Percentiles rank a stretch among this genome's conserved stretches.
phyloP scores from a whole-genome alignment of 2,888 invertebrate genomes.

The Macaria notata region DNA sequence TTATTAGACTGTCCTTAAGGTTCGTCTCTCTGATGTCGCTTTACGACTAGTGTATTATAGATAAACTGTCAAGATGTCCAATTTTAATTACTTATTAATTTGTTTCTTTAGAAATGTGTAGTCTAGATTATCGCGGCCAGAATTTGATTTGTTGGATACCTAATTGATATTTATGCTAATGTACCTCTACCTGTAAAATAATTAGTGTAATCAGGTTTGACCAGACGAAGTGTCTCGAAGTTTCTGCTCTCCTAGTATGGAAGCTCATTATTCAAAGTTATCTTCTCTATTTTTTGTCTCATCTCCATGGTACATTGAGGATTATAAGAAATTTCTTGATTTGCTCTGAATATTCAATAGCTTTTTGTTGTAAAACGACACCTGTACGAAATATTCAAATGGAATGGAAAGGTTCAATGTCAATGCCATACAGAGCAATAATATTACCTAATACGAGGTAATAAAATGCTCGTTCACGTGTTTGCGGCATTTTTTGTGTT shows the following conservation, averaged over 20 bases:
- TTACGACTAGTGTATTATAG: too few relatives aligned
- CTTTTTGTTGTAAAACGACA: conserved; percentile 1
- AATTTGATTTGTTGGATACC: too few relatives aligned
- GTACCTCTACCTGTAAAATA: too few relatives aligned
- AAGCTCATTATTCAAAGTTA: too few relatives aligned
- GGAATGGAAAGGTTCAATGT: conserved; percentile 12
- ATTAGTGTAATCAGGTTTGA: neutral
- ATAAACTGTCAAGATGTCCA: too few relatives aligned
- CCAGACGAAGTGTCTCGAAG: neutral
- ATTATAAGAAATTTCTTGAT: neutral
- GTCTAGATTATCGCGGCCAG: too few relatives aligned
- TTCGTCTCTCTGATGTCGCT: too few relatives aligned
- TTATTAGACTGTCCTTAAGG: too few relatives aligned
- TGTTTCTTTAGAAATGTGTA: too few relatives aligned
- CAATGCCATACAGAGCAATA: conserved; percentile 11
- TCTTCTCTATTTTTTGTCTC: too few relatives aligned
- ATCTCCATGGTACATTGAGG: too few relatives aligned
- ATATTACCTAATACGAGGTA: neutral
- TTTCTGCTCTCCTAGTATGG: neutral
- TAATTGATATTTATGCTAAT: neutral
- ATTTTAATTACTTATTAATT: too few relatives aligned
- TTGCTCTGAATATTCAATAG: conserved; percentile 3
- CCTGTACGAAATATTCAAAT: conserved; percentile 6
- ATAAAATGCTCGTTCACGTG: conserved; percentile 2
- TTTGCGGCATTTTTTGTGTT: conserved; percentile 2